These are phyloP conservation scores for Drosophila persimilis DNA, from an alignment of 1,140 invertebrate genomes.

Conservation along the genomic window DNA sequence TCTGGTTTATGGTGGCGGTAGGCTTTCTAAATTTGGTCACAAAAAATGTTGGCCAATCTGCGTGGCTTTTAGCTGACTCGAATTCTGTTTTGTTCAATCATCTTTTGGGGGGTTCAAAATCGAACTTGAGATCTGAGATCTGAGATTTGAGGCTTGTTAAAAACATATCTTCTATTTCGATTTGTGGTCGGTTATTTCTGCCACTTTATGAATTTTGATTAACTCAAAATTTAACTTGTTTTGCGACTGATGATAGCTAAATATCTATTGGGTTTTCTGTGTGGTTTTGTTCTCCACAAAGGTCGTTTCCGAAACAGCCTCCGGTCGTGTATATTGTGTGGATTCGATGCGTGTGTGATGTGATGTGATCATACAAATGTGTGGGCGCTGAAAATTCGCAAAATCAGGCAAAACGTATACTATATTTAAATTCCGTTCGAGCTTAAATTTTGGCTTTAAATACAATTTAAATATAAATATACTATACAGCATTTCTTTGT, in stretches of 20 bases:
- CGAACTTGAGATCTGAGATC: conserved; percentile 21
- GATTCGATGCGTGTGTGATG: conserved; percentile 17
- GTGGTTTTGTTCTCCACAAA: conserved; percentile 72
- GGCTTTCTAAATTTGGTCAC: conserved; percentile 73
- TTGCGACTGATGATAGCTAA: conserved; percentile 52
- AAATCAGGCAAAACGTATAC: conserved; percentile 8
- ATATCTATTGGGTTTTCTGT: conserved; percentile 37
- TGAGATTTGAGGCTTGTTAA: conserved; percentile 39
- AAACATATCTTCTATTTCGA: conserved; percentile 45
- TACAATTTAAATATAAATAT: conserved; percentile 23
- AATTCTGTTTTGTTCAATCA: conserved; percentile 25
- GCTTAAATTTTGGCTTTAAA: conserved; percentile 23
- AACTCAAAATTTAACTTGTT: conserved; percentile 69
- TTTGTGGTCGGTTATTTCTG: conserved; percentile 42
- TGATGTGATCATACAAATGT: conserved; percentile 43
- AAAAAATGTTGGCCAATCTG: conserved; percentile 26
- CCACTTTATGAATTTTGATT: conserved; percentile 67
- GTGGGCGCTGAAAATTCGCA: conserved; percentile 37
- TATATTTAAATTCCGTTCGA: conserved; percentile 37
- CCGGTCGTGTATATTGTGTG: conserved; percentile 16
- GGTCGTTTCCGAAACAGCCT: conserved; percentile 50
- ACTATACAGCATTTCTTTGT: conserved; percentile 24
- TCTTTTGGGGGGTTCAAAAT: conserved; percentile 25
- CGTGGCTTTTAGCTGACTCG: conserved; percentile 14
- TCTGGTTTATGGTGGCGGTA: conserved; percentile 33